Percentiles rank a stretch among this genome's conserved stretches.
Conservation (phyloP, 2,113 vertebrate species). For the Tragelaphus scriptus region DNA sequence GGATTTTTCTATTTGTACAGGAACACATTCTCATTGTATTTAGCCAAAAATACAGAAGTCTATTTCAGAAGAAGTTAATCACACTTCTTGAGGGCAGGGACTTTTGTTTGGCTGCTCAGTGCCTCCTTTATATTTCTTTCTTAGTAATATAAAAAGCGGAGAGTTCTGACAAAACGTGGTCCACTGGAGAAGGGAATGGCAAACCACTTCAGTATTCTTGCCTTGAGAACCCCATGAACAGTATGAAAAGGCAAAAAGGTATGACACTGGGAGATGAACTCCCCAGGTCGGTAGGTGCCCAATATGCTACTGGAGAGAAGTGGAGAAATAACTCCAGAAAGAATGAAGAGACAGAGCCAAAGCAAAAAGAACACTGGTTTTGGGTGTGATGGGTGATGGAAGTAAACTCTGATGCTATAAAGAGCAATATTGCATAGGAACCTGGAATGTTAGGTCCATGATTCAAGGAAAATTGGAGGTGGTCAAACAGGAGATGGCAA, state of each 20-base stretch:
- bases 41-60: not conserved
- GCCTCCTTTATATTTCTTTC: not conserved
- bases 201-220: not conserved
- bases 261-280: not conserved
- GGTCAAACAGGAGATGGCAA: not conserved
- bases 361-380: not conserved
- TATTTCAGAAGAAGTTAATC: not conserved
- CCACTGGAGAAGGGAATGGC: not conserved
- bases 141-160: not conserved
- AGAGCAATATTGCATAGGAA: not conserved
- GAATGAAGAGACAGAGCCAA: not conserved
- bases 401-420: not conserved
- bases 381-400: not conserved
- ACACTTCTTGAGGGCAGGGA: not conserved
- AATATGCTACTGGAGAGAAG: not conserved
- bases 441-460: not conserved
- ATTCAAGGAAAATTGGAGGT: not conserved
- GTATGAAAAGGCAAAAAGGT: not conserved
- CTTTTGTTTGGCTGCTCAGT: not conserved
- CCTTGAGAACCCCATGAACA: not conserved
- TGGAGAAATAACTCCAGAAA: not conserved
- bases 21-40: not conserved
- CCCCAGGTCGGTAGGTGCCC: not conserved
- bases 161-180: not conserved
- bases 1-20: not conserved